phyloP scores from a whole-genome alignment of 2,888 invertebrate genomes.

The Epiblema foenella region DNA sequence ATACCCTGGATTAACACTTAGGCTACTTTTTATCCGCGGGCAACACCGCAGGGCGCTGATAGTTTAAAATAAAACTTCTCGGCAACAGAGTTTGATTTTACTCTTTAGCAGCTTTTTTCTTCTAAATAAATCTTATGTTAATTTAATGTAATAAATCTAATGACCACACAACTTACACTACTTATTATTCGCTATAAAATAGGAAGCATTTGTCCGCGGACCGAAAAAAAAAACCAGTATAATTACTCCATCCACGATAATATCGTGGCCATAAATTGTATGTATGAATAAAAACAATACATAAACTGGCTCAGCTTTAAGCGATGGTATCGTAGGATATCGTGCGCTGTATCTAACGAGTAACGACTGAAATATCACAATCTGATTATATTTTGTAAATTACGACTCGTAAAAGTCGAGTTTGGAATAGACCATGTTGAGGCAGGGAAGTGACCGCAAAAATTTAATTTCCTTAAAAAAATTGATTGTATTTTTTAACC shows the following conservation, averaged over 20 bases:
- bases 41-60: too few relatives aligned
- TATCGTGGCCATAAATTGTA: conserved; percentile 17
- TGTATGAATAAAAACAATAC: conserved; percentile 34
- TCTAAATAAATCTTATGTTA: too few relatives aligned
- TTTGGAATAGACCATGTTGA: conserved; percentile 21
- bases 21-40: too few relatives aligned
- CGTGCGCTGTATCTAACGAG: conserved; percentile 38
- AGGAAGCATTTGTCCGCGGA: conserved; percentile 1
- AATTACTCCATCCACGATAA: conserved; percentile 20
- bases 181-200: background rate
- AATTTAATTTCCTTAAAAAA: background rate
- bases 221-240: conserved; percentile 20
- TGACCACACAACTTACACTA: background rate
- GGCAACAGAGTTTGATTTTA: too few relatives aligned
- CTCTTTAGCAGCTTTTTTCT: too few relatives aligned
- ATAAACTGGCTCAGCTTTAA: conserved; percentile 26
- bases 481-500: background rate
- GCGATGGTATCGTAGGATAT: conserved; percentile 33
- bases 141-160: background rate
- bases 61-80: too few relatives aligned
- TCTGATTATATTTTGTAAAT: conserved; percentile 35
- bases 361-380: conserved; percentile 38
- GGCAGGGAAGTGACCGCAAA: background rate
- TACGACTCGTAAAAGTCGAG: conserved; percentile 33
- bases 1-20: too few relatives aligned